Conservation (phyloP, 2,113 vertebrate species). For the Ageneiosus marmoratus region DNA sequence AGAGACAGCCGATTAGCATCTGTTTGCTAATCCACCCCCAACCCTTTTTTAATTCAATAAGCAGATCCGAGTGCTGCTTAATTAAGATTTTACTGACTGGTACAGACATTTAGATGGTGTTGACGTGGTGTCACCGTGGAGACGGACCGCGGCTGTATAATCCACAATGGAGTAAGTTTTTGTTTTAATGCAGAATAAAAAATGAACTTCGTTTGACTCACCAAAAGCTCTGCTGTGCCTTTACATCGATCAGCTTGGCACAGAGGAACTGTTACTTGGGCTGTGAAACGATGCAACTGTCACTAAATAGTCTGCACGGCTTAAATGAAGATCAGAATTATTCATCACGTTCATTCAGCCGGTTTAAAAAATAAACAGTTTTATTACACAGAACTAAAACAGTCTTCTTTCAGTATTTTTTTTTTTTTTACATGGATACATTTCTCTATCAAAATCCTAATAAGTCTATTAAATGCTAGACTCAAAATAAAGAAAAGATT, state of each 20-base stretch:
- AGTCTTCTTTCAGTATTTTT: background rate
- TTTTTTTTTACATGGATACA: background rate
- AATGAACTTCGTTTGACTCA: background rate
- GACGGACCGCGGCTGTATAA: constrained; percentile 57
- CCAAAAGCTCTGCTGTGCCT: background rate
- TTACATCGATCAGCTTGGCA: background rate
- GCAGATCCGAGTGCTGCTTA: constrained; percentile 76
- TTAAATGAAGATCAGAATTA: background rate
- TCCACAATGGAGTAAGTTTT: background rate
- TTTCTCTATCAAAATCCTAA: background rate
- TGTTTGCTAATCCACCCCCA: background rate
- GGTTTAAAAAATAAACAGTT: background rate
- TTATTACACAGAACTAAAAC: background rate
- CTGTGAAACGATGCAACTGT: background rate
- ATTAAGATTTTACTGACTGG: constrained; percentile 75
- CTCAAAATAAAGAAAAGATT: background rate
- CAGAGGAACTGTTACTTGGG: no score
- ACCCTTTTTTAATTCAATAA: constrained; percentile 59
- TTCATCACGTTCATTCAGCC: background rate
- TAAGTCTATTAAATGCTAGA: background rate
- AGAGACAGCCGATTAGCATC: background rate
- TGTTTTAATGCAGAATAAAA: background rate
- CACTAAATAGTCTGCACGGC: no score
- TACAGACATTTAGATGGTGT: constrained; percentile 6
- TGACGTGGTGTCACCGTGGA: constrained; percentile 52